Evolutionary conservation across 2,113 vertebrate species (phyloP).

Genomic region (Pelobates fuscus): DNA sequence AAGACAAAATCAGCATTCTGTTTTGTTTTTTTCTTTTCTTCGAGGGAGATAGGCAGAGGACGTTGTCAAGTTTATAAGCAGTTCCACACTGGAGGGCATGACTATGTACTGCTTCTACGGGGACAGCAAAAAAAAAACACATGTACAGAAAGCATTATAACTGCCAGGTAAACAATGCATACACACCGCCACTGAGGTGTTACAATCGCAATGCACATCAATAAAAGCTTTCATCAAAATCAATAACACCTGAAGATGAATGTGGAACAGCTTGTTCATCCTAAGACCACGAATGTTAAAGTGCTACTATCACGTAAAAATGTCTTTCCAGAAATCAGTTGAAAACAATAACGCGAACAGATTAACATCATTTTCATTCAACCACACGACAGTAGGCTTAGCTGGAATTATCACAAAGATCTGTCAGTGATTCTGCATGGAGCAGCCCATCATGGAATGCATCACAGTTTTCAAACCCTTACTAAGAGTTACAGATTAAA

Average conservation of each 20-base stretch:
- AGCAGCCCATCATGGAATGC: no score
- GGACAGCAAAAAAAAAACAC: not conserved
- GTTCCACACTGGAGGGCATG: constrained; percentile 2
- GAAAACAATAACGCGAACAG: no score
- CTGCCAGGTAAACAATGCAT: constrained; percentile 19
- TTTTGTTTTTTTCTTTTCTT: no score
- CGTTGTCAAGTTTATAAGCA: constrained; percentile 29
- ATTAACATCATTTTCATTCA: no score
- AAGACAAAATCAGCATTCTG: constrained; percentile 5
- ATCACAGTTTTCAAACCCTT: no score
- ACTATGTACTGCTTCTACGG: not conserved
- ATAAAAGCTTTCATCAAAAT: constrained; percentile 35
- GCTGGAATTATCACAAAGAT: no score
- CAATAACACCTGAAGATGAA: constrained; percentile 21
- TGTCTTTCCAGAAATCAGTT: no score
- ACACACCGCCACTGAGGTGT: not conserved
- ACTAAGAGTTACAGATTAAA: no score
- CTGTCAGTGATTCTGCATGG: no score
- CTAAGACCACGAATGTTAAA: not conserved
- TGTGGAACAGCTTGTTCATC: not conserved
- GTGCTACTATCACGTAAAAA: no score
- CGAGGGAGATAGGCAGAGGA: constrained; percentile 1
- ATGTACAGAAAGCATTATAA: not conserved
- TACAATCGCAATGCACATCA: constrained; percentile 22
- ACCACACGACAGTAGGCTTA: no score